Base-by-base conservation (phyloP, 2,888 invertebrate genomes). In the Theretra japonica region DNA sequence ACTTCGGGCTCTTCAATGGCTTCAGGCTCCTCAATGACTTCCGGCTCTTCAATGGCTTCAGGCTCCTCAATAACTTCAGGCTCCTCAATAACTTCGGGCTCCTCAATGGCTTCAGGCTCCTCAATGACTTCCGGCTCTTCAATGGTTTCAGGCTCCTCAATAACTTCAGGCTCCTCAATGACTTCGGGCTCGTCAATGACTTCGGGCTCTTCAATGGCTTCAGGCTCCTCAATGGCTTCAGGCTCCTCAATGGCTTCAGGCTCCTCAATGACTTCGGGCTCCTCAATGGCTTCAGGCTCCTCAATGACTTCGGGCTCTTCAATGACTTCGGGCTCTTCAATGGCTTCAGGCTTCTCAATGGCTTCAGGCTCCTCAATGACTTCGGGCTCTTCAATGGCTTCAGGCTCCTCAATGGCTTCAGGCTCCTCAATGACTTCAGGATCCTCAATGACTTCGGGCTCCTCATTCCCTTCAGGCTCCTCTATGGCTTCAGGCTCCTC, bases 241-340 rank as follows among this genome's bases (percentile, higher is more conserved):
- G 68, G 41, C 2, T 48, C 48, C 23, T 68, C 65, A 68, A 53
- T 41, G 8, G 53, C 68, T 28, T 68, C 53, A 8, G 70, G 65
- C 23, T 71, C 56, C 4, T 60, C 21, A 33, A 48, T 28, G n/a
- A 19, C 70, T 21, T 70, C 59, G 4, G 60, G 60, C 11, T 28
- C 60, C 2, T 41, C 41, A 41, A 53, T 50, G 17, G 53, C 68
- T 28, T 68, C 53, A 8, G 70, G 65, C 56, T 71, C 56, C 1
- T 60, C 28, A 33, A 48, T 28, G 8, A 17, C 70, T 30, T 70
- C 59, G 7, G 50, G 60, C 5, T 28, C 60, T 2, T 41, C 41
- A 41, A 41, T 41, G 11, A 11, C 41, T 41, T 41, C 41, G 2
- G 41, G 41, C 41, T 41, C 41, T 2, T 41, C 41, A 11, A 41